These are phyloP conservation scores for Callimorpha dominula DNA, from an alignment of 2,888 invertebrate species.

Conservation along the genomic window DNA sequence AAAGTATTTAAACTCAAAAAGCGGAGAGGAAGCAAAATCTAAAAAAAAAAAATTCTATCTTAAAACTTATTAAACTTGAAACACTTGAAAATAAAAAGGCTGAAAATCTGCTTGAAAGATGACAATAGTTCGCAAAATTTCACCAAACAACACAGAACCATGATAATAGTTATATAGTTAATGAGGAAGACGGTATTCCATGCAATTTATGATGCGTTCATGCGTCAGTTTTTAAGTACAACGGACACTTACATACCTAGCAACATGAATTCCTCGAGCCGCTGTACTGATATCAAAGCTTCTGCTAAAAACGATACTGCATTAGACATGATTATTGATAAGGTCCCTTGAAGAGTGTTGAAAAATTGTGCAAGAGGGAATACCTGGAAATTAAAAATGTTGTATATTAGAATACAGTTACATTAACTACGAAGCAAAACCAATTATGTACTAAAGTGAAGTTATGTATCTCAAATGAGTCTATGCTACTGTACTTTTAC, in stretches of 20 bases:
- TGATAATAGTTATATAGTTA: neutral
- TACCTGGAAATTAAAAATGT: constrained; percentile 75
- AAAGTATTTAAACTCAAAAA: no score
- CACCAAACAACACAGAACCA: neutral
- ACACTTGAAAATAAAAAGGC: neutral
- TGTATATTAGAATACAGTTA: neutral
- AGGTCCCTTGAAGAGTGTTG: constrained; percentile 87
- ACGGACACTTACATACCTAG: constrained; percentile 75
- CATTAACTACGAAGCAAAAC: neutral
- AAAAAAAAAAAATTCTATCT: no score
- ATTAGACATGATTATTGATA: constrained; percentile 88
- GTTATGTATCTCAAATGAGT: no score
- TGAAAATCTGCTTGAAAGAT: neutral
- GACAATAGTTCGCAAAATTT: neutral
- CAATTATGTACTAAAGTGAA: no score
- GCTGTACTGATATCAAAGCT: constrained; percentile 87
- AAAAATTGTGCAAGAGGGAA: constrained; percentile 89
- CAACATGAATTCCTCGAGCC: constrained; percentile 87
- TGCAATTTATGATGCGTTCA: neutral
- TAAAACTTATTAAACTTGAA: no score
- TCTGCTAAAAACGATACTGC: constrained; percentile 88
- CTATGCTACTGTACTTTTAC: no score
- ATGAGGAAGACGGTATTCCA: neutral
- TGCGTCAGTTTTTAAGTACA: neutral
- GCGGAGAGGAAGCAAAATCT: no score